A percentile compares a stretch with the other conserved stretches of the same genome.
Evolutionary conservation across 1,140 invertebrate species (phyloP).

Genomic region (Gyrodactylus salaris): DNA sequence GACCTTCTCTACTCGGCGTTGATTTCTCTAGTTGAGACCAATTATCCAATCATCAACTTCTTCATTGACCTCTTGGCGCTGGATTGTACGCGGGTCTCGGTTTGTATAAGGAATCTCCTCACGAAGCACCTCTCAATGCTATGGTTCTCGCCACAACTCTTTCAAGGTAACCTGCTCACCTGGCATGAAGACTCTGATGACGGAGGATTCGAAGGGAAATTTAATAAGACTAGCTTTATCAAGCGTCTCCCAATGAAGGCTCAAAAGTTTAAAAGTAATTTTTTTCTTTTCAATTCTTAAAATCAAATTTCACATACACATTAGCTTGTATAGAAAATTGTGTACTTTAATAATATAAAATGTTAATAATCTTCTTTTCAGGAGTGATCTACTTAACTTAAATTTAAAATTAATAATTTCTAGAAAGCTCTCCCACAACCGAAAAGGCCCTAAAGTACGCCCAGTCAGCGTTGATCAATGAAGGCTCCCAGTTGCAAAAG

Average conservation of each 20-base stretch:
- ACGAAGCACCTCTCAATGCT: background rate
- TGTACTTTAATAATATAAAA: background rate
- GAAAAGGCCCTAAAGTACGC: no score
- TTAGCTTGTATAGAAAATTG: background rate
- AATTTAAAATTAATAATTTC: background rate
- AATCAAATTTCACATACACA: background rate
- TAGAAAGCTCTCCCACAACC: background rate
- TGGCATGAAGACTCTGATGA: background rate
- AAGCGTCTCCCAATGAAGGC: background rate
- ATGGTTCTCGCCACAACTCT: background rate
- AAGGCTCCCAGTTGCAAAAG: no score
- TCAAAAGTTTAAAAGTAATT: background rate
- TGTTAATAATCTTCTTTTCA: background rate
- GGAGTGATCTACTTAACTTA: background rate
- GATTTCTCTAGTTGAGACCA: background rate
- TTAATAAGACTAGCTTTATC: background rate
- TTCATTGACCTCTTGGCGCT: background rate
- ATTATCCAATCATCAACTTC: background rate
- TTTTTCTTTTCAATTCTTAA: background rate
- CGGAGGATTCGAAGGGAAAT: background rate
- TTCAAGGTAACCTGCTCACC: background rate
- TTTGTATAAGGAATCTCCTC: background rate
- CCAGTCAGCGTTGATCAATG: no score
- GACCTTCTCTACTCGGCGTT: background rate
- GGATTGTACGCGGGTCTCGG: background rate